These are phyloP conservation scores for Melitaea athalia DNA, from an alignment of 2,888 invertebrate species.

Conservation along the genomic window DNA sequence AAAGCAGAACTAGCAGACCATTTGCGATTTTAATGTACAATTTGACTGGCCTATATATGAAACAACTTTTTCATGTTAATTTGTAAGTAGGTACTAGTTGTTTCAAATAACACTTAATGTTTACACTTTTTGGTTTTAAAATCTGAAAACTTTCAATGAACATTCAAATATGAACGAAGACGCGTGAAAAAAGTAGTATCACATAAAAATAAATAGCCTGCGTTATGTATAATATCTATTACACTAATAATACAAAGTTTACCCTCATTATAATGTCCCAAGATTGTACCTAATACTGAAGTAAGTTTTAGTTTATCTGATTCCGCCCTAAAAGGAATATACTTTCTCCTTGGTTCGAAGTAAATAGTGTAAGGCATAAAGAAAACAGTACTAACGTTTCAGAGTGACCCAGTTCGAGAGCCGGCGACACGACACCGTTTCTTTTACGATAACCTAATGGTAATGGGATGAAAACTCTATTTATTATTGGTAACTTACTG, in stretches of 20 bases:
- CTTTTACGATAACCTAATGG: slow-evolving; percentile 35
- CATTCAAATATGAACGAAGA: background rate
- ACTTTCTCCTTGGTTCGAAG: slow-evolving; percentile 26
- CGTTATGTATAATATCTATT: background rate
- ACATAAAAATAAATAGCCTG: background rate
- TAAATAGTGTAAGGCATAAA: slow-evolving; percentile 29
- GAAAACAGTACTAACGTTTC: slow-evolving; percentile 35
- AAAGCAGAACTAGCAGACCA: too few relatives aligned
- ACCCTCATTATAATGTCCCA: background rate
- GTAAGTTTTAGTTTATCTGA: slow-evolving; percentile 23
- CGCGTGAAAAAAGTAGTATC: background rate
- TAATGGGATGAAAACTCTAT: slow-evolving; percentile 25
- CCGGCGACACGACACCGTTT: slow-evolving; percentile 35
- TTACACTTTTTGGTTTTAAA: background rate
- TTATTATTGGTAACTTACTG: slow-evolving; percentile 16
- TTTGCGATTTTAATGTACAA: too few relatives aligned
- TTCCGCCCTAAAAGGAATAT: slow-evolving; percentile 22
- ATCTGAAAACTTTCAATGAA: background rate
- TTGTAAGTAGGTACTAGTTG: too few relatives aligned
- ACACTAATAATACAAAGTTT: background rate
- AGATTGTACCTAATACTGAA: slow-evolving; percentile 14
- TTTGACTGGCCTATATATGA: too few relatives aligned
- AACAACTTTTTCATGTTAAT: too few relatives aligned
- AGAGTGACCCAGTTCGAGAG: slow-evolving; percentile 34
- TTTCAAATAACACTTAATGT: background rate